Percentiles rank a stretch among this genome's conserved stretches.
Conservation (phyloP, 2,888 invertebrate genomes). For the Synanthedon vespiformis region DNA sequence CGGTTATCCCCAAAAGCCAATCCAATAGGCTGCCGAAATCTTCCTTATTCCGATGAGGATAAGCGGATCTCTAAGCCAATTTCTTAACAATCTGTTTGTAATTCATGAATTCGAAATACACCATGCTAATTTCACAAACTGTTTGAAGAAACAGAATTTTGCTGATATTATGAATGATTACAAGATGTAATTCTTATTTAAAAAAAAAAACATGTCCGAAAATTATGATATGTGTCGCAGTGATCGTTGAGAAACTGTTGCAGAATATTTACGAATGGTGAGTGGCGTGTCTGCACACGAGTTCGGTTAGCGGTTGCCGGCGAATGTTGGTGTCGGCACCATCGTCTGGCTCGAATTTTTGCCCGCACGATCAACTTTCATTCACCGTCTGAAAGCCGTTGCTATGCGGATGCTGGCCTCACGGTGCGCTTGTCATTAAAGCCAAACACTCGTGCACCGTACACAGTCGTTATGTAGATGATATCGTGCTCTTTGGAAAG, state of each 20-base stretch:
- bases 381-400: slow-evolving; percentile 62
- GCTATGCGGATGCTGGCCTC: slow-evolving; percentile 65
- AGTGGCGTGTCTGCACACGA: too few species aligned
- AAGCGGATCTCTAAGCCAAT: slow-evolving; percentile 26
- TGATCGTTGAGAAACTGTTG: not conserved
- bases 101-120: slow-evolving; percentile 41
- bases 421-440: slow-evolving; percentile 53
- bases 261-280: not conserved
- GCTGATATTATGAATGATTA: slow-evolving; percentile 29
- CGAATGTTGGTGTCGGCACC: slow-evolving; percentile 36
- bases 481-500: slow-evolving; percentile 63
- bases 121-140: slow-evolving; percentile 35
- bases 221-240: too few species aligned
- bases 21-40: slow-evolving; percentile 16
- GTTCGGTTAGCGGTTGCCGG: slow-evolving; percentile 8
- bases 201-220: too few species aligned
- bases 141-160: slow-evolving; percentile 31
- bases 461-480: slow-evolving; percentile 46
- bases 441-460: slow-evolving; percentile 52
- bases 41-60: slow-evolving; percentile 22
- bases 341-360: slow-evolving; percentile 40
- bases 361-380: slow-evolving; percentile 62
- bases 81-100: slow-evolving; percentile 34
- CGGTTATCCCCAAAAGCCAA: slow-evolving; percentile 17
- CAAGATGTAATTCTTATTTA: slow-evolving; percentile 6